Base-by-base conservation (phyloP, 1,140 invertebrate genomes). In the Dysdera silvatica region DNA sequence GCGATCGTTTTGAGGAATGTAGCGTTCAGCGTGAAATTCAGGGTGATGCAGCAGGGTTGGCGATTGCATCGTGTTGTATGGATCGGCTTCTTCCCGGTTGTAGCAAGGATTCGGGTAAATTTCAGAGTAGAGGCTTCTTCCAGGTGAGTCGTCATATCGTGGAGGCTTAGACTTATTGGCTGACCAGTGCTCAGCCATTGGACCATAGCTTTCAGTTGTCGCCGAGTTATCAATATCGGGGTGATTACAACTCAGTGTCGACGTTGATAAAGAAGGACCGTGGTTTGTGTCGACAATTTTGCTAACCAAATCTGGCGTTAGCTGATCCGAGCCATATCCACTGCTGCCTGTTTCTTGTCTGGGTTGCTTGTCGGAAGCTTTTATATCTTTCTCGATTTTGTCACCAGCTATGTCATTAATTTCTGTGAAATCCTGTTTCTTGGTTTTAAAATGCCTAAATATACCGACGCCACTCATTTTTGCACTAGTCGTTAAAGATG, bases 321-420 rank as follows among this genome's bases (percentile, higher is more conserved):
- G 49, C 51, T 68, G 62, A 53, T 70, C 68, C 14, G 69, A 69
- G 41, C 63, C 68, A 48, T 70, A 71, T 20, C 68, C 68, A 28
- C 68, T 67, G 16, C 65, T 67, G 14, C 70, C 61, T 51, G 67
- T 69, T 56, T 71, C 67, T 40, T 66, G 49, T 16, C 62, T 40
- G 3, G 60, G 56, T 32, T 58, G 60, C 26, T 68, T 70, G 32
- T 70, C 68, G 20, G 59, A 47, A 16, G 47, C 51, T 48, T 49
- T 64, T 16, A 69, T 49, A 51, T 68, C 65, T 53, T 69, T 71
- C 23, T 71, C 58, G n/a, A 59, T 56, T 20, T 67, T 61, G 26
- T 65, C 54, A 26, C 48, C 43, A 2, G 68, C 43, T 12, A 56
- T 32, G 32, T 54, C 58, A 40, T 52, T 65, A 43, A 61, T 56